Base-by-base conservation (phyloP, 2,113 vertebrate genomes). In the Rutilus rutilus region DNA sequence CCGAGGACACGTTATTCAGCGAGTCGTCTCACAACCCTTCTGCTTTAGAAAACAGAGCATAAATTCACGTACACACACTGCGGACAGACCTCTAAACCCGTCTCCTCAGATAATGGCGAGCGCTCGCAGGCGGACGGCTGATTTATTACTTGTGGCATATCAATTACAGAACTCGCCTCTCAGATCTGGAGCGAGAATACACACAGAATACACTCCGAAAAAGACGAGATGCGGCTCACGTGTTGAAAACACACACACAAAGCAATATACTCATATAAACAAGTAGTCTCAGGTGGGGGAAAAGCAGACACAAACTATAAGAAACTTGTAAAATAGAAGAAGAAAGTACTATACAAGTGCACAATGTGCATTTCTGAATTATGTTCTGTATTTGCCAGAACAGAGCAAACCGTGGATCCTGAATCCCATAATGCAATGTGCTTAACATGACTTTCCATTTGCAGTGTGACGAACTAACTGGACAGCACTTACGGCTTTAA, bases 101-200 rank as follows among this genome's bases (percentile, higher is more conserved):
- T 90, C 89, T 90, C 87, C 86, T 87, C 78, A 87, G 87, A 90
- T 90, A 90, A 90, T 89, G 64, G 89, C 80, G 76, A 82, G 84
- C 59, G 87, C 77, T 90, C 84, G 87, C 87, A 90, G 85, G 85
- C 76, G 59, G 80, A 86, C 85, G 19, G 77, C 81, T 90, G 89
- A 90, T 90, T 90, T 90, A 90, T 90, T 90, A 86, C 87, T 85
- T 85, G 86, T 90, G 89, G 89, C 89, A 89, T 90, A 90, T 90
- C 89, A 90, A 90, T 90, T 90, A 89, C 89, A 88, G 84, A 85
- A 85, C 84, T 84, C 71, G 65, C 78, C 87, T 83, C 86, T 87
- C 86, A 83, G 85, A 87, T 42, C 42, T 59, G 88, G 69, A 73
- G 83, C 17, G n/a, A 65, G 27, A 65, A 71, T 65, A 83, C 62